Percentiles rank a stretch among this genome's conserved stretches.
These are phyloP conservation scores for Hirudinaria manillensis DNA, from an alignment of 2,888 invertebrate species.

Conservation along the genomic window DNA sequence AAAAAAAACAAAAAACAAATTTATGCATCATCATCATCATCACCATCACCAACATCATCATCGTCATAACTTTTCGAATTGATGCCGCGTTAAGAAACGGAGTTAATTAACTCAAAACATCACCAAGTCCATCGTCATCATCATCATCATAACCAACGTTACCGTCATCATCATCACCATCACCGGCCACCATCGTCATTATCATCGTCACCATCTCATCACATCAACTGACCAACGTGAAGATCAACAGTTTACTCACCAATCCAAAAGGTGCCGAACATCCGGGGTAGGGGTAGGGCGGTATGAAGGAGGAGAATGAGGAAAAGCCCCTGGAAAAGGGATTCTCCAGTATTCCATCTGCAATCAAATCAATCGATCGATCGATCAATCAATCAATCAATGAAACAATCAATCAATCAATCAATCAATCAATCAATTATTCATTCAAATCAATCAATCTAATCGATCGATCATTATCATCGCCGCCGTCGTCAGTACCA, in stretches of 20 bases:
- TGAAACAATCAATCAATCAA: not conserved
- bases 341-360: conserved; percentile 22
- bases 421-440: too few species aligned
- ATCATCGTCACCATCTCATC: conserved; percentile 21
- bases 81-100: too few species aligned
- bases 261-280: not conserved
- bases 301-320: conserved; percentile 22
- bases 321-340: conserved; percentile 19
- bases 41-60: conserved; percentile 5
- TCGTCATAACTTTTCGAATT: too few species aligned
- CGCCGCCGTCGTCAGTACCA: conserved; percentile 1
- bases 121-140: not conserved
- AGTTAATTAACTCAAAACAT: not conserved
- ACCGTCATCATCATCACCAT: conserved; percentile 16
- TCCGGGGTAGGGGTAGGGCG: conserved; percentile 28
- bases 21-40: conserved; percentile 10
- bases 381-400: too few species aligned
- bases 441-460: too few species aligned
- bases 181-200: conserved; percentile 6
- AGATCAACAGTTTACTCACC: not conserved
- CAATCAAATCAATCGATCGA: not conserved
- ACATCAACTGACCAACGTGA: not conserved
- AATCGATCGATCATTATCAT: not conserved
- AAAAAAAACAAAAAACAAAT: too few species aligned
- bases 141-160: conserved; percentile 18